phyloP scores from a whole-genome alignment of 2,113 vertebrate species.

The Ctenodactylus gundi region DNA sequence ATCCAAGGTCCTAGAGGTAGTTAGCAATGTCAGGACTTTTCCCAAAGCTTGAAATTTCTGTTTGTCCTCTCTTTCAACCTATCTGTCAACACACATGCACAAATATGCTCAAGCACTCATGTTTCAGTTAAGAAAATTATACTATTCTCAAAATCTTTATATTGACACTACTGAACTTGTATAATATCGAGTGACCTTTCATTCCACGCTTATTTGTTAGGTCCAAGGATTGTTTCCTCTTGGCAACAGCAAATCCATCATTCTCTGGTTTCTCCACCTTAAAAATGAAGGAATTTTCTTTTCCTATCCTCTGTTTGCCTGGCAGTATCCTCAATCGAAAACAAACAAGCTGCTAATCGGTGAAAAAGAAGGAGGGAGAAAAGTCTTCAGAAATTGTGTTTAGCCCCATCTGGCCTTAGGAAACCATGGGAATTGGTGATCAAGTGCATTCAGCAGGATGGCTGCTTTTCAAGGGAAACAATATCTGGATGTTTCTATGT shows the following conservation, averaged over 20 bases:
- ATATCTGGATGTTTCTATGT: constrained; percentile 90
- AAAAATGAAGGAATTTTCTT: constrained; percentile 74
- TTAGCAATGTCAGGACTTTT: not conserved
- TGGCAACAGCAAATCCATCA: constrained; percentile 80
- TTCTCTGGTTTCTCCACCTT: constrained; percentile 82
- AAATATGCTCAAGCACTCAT: not conserved
- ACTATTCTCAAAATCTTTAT: constrained; percentile 56
- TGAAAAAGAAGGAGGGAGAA: constrained; percentile 74
- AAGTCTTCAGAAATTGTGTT: constrained; percentile 83
- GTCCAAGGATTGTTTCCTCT: constrained; percentile 80
- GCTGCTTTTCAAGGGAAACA: constrained; percentile 90
- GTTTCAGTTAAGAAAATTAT: constrained; percentile 23
- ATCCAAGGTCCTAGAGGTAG: not conserved
- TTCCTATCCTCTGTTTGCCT: constrained; percentile 69
- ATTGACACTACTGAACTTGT: constrained; percentile 72
- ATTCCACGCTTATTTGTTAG: constrained; percentile 77
- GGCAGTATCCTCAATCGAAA: constrained; percentile 81
- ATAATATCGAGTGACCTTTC: constrained; percentile 77
- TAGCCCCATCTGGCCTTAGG: constrained; percentile 86
- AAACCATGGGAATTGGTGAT: constrained; percentile 86
- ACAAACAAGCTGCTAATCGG: constrained; percentile 84
- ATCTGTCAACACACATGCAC: not conserved
- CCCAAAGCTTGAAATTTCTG: not conserved
- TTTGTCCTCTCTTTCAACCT: not conserved
- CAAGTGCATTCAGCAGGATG: constrained; percentile 84